These are phyloP conservation scores for Numenius phaeopus DNA, from an alignment of 2,797 vertebrate species.

Conservation along the genomic window DNA sequence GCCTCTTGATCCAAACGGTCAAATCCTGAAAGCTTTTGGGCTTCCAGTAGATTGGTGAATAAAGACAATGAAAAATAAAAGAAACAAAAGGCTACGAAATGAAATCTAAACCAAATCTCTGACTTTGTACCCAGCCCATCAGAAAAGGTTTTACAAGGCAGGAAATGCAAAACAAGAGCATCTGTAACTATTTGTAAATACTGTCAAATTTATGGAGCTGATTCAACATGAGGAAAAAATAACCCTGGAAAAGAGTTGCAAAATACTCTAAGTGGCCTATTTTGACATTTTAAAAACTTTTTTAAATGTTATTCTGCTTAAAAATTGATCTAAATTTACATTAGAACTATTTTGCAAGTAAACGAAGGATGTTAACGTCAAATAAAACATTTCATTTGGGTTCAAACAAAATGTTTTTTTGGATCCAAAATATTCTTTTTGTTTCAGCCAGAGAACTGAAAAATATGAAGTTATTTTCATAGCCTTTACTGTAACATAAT, in stretches of 20 bases:
- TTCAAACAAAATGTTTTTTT: slow-evolving; percentile 32
- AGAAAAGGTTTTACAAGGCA: slow-evolving; percentile 34
- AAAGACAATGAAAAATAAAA: neutral
- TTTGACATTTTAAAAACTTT: neutral
- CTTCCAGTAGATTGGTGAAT: neutral
- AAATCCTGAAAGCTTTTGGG: neutral
- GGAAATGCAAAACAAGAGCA: neutral
- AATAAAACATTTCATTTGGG: slow-evolving; percentile 26
- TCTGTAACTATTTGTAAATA: slow-evolving; percentile 59
- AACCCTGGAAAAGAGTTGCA: neutral
- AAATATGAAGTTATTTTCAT: neutral
- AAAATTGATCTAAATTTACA: slow-evolving; percentile 26
- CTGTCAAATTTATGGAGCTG: neutral
- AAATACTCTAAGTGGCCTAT: slow-evolving; percentile 5
- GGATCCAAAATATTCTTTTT: neutral
- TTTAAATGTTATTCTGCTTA: neutral
- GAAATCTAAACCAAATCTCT: neutral
- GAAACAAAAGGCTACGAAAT: neutral
- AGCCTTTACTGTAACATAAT: neutral
- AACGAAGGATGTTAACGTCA: neutral
- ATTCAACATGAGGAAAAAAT: slow-evolving; percentile 18
- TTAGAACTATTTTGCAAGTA: slow-evolving; percentile 33
- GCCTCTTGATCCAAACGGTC: neutral
- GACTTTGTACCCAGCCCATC: neutral
- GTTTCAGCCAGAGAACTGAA: neutral